Evolutionary conservation across 2,113 vertebrate species (phyloP).

Genomic region (Vidua macroura): DNA sequence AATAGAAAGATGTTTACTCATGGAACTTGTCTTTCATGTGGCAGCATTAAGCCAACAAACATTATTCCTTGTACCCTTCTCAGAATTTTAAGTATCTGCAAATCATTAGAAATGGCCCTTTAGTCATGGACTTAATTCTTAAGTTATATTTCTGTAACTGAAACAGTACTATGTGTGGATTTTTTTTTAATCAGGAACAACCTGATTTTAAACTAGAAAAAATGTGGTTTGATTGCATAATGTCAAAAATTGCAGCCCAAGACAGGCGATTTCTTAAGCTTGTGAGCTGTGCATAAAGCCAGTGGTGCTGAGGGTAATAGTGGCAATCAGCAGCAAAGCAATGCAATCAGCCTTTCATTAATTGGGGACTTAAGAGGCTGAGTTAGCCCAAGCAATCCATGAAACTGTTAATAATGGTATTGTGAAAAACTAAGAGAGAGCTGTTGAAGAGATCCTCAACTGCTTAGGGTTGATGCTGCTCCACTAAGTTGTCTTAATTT

Average conservation of each 20-base stretch:
- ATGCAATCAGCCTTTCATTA: neutral
- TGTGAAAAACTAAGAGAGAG: neutral
- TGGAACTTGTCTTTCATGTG: neutral
- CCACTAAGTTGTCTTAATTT: neutral
- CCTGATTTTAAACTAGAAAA: neutral
- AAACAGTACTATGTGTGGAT: neutral
- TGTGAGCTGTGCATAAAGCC: neutral
- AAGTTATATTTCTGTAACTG: neutral
- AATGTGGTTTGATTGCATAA: neutral
- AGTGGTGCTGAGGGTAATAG: neutral
- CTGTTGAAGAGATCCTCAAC: neutral
- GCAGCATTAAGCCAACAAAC: neutral
- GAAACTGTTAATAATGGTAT: neutral
- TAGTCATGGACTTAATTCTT: neutral
- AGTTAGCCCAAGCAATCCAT: neutral
- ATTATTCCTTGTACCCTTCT: neutral
- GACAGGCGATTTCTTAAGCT: neutral
- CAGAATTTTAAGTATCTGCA: neutral
- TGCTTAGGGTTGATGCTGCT: neutral
- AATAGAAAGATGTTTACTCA: neutral
- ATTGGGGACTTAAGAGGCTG: fast-evolving
- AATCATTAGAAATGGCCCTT: neutral
- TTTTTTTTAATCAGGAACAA: neutral
- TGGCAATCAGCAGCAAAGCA: neutral
- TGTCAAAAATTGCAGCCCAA: neutral